Base-by-base conservation (phyloP, 2,113 vertebrate genomes). In the Caracal caracal region DNA sequence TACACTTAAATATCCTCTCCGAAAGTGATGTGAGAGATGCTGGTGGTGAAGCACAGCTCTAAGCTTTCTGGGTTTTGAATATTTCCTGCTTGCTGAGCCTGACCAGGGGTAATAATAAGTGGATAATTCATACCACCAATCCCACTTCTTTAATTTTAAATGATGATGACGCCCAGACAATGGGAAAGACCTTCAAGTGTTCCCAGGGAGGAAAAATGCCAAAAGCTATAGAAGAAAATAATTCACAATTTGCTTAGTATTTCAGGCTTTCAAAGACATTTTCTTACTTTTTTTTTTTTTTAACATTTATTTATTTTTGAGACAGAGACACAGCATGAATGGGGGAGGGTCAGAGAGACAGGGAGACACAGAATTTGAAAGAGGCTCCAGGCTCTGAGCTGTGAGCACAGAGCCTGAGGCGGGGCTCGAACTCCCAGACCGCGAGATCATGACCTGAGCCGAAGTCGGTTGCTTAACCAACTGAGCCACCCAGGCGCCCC, bases 121-220 rank as follows among this genome's bases (percentile, higher is more conserved):
- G 88, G 81, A 73, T 95, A 84, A 79, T 90, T 96, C 81, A 90
- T 66, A 56, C 37, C 33, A 83, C 49, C 53, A 66, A 59, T 87
- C 96, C 68, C 75, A 24, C 33, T 73, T 95, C 63, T 80, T 93
- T 78, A 85, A 61, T 19, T 93, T 92, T 97, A 94, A 94, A 92
- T 37, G 47, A 86, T 87, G 61, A 83, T 65, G 37, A 22, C 9
- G 5, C 61, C 49, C 71, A 59, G 59, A 86, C 5, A 28, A 93
- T 28, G 12, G 43, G 10, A 51, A 94, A 93, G 78, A 88, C 40
- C 59, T 94, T 95, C 65, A 95, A 59, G 13, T 80, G 6, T 56
- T 90, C 51, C 70, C 40, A 43, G 11, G 2, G 4, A 17, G 5
- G 43, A 10, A 30, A 92, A 94, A 81, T 75, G 51, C 15, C 81